Percentiles rank a stretch among this genome's conserved stretches.
These are phyloP conservation scores for Progne subis DNA, from an alignment of 2,113 vertebrate species.

Conservation along the genomic window DNA sequence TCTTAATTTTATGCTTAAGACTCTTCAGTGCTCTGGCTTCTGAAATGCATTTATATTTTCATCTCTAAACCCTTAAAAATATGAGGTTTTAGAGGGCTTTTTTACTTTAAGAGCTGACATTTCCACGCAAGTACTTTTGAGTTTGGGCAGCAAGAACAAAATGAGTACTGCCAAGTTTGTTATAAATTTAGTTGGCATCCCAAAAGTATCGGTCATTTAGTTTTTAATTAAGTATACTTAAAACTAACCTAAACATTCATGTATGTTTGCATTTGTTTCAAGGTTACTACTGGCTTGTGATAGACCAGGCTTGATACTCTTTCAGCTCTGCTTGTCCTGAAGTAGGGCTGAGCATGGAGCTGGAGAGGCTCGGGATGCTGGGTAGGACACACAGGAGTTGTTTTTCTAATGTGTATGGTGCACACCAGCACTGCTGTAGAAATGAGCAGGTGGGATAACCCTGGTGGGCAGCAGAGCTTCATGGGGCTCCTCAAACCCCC, in stretches of 20 bases:
- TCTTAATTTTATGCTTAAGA: neutral
- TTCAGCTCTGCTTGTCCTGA: neutral
- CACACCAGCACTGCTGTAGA: neutral
- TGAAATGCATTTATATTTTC: neutral
- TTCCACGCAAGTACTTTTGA: neutral
- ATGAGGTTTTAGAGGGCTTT: fast-evolving
- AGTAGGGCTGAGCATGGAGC: neutral
- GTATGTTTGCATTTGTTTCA: neutral
- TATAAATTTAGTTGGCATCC: neutral
- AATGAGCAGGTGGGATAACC: neutral
- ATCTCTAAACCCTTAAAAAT: neutral
- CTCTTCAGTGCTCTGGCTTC: neutral
- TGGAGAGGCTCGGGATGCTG: neutral
- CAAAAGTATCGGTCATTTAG: neutral
- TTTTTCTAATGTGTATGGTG: neutral
- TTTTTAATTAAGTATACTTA: neutral
- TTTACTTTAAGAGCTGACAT: neutral
- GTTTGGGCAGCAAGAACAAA: neutral
- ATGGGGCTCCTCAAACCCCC: neutral
- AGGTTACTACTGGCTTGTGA: neutral
- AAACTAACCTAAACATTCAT: neutral
- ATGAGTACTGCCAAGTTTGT: neutral
- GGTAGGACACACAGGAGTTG: neutral
- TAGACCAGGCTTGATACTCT: neutral
- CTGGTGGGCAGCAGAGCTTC: neutral